Evolutionary conservation across 2,888 invertebrate species (phyloP).

Genomic region (Kuschelorhynchus macadamiae): DNA sequence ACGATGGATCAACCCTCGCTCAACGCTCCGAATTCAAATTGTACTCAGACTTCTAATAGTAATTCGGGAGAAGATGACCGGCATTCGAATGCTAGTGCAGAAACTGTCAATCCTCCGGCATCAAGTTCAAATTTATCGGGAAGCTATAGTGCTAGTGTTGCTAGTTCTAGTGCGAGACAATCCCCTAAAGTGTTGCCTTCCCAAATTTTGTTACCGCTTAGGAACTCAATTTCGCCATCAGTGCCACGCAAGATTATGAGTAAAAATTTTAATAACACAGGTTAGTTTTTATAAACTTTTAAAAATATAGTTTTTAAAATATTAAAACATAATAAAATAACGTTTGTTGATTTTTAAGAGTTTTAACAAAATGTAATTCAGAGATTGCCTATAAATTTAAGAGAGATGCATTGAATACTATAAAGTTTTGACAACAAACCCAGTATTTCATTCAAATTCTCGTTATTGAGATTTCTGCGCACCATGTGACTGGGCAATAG

Average conservation of each 20-base stretch:
- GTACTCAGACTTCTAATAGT: slow-evolving; percentile 50
- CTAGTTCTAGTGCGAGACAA: slow-evolving; percentile 59
- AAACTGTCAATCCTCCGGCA: slow-evolving; percentile 50
- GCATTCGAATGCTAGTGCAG: slow-evolving; percentile 52
- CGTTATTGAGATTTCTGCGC: slow-evolving; percentile 43
- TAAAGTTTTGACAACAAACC: neutral
- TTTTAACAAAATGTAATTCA: no score
- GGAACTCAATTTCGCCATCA: slow-evolving; percentile 70
- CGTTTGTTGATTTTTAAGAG: no score
- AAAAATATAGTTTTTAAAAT: neutral
- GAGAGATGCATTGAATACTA: neutral
- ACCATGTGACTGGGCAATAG: slow-evolving; percentile 33
- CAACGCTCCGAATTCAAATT: slow-evolving; percentile 53
- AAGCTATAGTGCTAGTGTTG: slow-evolving; percentile 56
- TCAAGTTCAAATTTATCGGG: slow-evolving; percentile 38
- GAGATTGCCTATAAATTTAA: neutral
- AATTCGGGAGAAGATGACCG: slow-evolving; percentile 48
- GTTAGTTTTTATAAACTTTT: slow-evolving; percentile 67
- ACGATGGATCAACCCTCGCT: slow-evolving; percentile 42
- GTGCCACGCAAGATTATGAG: slow-evolving; percentile 76
- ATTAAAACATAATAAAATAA: slow-evolving; percentile 1
- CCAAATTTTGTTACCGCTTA: slow-evolving; percentile 65
- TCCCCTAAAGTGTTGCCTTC: slow-evolving; percentile 57
- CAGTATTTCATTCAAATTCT: slow-evolving; percentile 36
- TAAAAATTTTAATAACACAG: slow-evolving; percentile 77